A percentile compares a stretch with the other conserved stretches of the same genome.
These are phyloP conservation scores for Aurelia aurita DNA, from an alignment of 30 jellyfish, hydroid and myxozoan genomes.

Conservation along the genomic window DNA sequence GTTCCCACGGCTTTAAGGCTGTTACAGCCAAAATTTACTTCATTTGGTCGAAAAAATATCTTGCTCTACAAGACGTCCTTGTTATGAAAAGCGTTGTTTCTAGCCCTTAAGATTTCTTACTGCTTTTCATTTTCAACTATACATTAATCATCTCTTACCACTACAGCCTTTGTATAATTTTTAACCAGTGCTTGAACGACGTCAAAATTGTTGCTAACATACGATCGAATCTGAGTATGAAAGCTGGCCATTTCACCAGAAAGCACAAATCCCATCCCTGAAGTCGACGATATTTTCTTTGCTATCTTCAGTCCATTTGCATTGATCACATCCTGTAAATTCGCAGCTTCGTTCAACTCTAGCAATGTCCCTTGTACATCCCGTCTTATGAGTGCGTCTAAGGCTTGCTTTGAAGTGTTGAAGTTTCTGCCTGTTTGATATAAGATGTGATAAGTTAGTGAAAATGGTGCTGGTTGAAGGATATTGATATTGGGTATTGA, in stretches of 20 bases:
- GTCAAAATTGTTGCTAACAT: conserved; percentile 18
- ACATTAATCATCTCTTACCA: not conserved
- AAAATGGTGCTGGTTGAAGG: too few species aligned
- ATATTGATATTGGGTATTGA: too few species aligned
- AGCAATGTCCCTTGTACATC: conserved; percentile 61
- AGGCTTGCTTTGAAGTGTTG: conserved; percentile 25
- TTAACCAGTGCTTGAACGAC: conserved; percentile 23
- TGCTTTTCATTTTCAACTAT: too few species aligned
- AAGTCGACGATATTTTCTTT: conserved; percentile 31
- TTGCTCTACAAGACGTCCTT: too few species aligned
- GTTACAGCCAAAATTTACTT: too few species aligned
- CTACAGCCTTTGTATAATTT: conserved; percentile 40
- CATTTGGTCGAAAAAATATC: too few species aligned
- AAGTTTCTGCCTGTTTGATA: conserved; percentile 13
- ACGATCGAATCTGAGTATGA: conserved; percentile 41
- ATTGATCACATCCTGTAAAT: conserved; percentile 10
- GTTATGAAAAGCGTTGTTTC: too few species aligned
- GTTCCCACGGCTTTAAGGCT: too few species aligned
- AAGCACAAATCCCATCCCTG: conserved; percentile 76
- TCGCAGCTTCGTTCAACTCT: conserved; percentile 55
- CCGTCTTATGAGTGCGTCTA: conserved; percentile 52
- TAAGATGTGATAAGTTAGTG: too few species aligned
- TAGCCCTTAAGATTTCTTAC: too few species aligned
- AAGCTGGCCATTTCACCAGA: conserved; percentile 57
- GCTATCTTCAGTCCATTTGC: conserved; percentile 47